These are phyloP conservation scores for Aleiodes alternator DNA, from an alignment of 2,888 invertebrate species.

Conservation along the genomic window DNA sequence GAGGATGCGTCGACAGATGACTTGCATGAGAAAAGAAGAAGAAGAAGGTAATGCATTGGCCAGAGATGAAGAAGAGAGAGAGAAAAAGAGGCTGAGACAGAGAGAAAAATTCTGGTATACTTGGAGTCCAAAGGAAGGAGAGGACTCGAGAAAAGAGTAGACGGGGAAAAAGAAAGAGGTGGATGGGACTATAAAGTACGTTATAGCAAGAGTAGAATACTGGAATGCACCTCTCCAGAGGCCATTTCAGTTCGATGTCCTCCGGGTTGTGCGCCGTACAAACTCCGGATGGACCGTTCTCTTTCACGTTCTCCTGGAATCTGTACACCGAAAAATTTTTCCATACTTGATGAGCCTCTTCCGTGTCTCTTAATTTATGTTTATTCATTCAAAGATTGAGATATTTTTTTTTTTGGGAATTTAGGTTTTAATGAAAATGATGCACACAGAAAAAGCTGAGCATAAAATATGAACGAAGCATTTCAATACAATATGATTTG, in stretches of 20 bases:
- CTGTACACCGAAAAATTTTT: constrained; percentile 46
- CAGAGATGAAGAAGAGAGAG: constrained; percentile 10
- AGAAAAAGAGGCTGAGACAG: neutral
- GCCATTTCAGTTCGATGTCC: constrained; percentile 75
- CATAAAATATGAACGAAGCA: too few relatives aligned
- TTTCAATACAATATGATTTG: too few relatives aligned
- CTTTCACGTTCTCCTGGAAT: constrained; percentile 57
- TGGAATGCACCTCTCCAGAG: constrained; percentile 74
- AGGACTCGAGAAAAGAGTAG: constrained; percentile 44
- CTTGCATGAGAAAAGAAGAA: constrained; percentile 25
- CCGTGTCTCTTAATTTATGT: too few relatives aligned
- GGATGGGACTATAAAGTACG: constrained; percentile 57
- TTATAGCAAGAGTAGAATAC: constrained; percentile 73
- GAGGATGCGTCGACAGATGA: constrained; percentile 49
- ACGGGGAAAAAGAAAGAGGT: constrained; percentile 53
- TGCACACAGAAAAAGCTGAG: too few relatives aligned
- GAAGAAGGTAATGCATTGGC: constrained; percentile 18
- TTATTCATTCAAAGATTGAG: constrained; percentile 6
- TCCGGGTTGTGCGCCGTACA: constrained; percentile 59
- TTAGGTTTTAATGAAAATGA: too few relatives aligned
- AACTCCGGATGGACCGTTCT: constrained; percentile 14
- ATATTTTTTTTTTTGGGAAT: neutral
- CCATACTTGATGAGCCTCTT: constrained; percentile 51
- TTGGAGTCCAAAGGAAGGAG: constrained; percentile 23
- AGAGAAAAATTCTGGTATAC: constrained; percentile 45